These are phyloP conservation scores for Acanthisitta chloris DNA, from an alignment of 2,113 vertebrate genomes.

Conservation along the genomic window DNA sequence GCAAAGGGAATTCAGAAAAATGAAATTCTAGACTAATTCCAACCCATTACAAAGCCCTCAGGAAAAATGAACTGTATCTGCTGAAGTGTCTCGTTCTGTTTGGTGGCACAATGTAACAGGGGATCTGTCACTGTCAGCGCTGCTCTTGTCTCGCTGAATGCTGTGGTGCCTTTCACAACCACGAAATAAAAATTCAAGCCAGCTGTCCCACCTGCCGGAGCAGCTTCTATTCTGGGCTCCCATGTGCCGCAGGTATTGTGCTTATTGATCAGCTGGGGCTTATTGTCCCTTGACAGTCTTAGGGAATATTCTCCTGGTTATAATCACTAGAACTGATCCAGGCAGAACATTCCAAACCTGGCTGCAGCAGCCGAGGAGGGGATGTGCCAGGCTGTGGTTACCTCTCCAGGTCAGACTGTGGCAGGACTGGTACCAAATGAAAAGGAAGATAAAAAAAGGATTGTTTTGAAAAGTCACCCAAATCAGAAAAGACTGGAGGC, in stretches of 20 bases:
- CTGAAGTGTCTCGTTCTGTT: slow-evolving; percentile 8
- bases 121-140: slow-evolving; percentile 51
- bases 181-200: background rate
- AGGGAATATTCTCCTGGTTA: background rate
- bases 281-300: background rate
- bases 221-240: background rate
- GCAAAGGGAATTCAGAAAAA: background rate
- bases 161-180: slow-evolving; percentile 25
- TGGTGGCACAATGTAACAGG: slow-evolving; percentile 12
- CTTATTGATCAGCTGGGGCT: background rate
- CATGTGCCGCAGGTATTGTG: background rate
- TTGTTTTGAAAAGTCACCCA: slow-evolving; percentile 42
- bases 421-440: background rate
- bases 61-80: background rate
- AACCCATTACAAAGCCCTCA: background rate
- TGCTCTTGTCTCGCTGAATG: slow-evolving; percentile 30
- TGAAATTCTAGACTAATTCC: background rate
- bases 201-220: background rate
- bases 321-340: background rate
- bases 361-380: background rate
- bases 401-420: background rate
- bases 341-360: background rate
- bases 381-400: background rate
- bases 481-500: slow-evolving; percentile 46
- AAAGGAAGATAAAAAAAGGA: background rate